A percentile compares a stretch with the other conserved stretches of the same genome.
Conservation (phyloP, 2,113 vertebrate genomes). For the Antechinus stuartii region DNA sequence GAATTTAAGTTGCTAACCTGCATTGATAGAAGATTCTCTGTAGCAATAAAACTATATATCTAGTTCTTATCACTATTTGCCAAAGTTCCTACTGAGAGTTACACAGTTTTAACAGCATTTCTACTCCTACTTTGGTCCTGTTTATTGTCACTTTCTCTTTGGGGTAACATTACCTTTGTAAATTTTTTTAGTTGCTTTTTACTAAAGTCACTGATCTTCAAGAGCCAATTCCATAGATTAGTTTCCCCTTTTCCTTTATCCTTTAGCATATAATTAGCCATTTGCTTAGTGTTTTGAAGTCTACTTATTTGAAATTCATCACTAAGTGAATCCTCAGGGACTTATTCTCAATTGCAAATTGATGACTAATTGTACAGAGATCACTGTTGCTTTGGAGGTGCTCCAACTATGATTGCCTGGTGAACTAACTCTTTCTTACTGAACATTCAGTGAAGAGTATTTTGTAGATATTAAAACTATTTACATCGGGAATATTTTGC, state of each 20-base stretch:
- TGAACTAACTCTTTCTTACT: conserved; percentile 65
- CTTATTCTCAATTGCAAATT: conserved; percentile 70
- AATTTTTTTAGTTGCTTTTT: background rate
- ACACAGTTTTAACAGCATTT: background rate
- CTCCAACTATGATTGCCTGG: conserved; percentile 14
- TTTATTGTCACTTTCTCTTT: background rate
- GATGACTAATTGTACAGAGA: conserved; percentile 68
- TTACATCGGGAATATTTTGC: background rate
- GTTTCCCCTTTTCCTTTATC: conserved; percentile 23
- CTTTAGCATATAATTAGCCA: conserved; percentile 61
- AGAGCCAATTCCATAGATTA: background rate
- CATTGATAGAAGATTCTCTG: background rate
- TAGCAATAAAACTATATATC: background rate
- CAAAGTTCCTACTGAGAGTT: background rate
- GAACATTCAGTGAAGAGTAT: conserved; percentile 38
- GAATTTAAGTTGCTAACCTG: background rate
- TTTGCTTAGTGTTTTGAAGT: conserved; percentile 56
- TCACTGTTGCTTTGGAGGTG: conserved; percentile 44
- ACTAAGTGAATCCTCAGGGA: conserved; percentile 60
- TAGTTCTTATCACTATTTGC: background rate
- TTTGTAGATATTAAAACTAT: conserved; percentile 42
- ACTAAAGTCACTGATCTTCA: background rate
- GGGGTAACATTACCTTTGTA: no score
- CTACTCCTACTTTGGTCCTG: background rate
- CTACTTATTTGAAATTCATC: conserved; percentile 74